Base-by-base conservation (phyloP, 2,888 invertebrate genomes). In the Parapristionchus giblindavisi region DNA sequence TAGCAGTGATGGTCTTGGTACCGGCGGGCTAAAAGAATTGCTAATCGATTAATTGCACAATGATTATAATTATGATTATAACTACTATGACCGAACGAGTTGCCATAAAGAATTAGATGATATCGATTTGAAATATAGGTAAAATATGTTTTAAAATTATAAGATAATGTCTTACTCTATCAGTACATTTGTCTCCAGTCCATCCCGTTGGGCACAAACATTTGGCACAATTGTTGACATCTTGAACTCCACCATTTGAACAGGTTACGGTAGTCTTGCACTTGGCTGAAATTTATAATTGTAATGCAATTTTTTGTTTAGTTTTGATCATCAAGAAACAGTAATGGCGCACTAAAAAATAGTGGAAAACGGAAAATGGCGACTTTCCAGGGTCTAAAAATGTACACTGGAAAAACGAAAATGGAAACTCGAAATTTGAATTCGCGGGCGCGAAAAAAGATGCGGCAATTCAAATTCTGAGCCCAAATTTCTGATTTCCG, bases 131-230 rank as follows among this genome's bases (percentile, higher is more conserved):
- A n/a, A n/a, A n/a, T n/a, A n/a, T n/a, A n/a, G n/a, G 61, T 3
- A 61, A 61, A n/a, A n/a, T 6, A 27, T 27, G n/a, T n/a, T n/a
- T n/a, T n/a, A n/a, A n/a, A n/a, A n/a, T n/a, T n/a, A n/a, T 43
- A 8, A 17, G 17, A 14, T 27, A 56, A 11, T 29, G 24, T n/a
- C 54, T 14, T 8, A 61, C 61, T 34, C 34, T 14, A 8, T 61
- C 6, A 38, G 11, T 24, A 29, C 66, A 66, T 32, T 29, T 66
- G 21, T 29, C 48, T n/a, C 66, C 66, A 8, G 48, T 43, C 66
- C 66, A 66, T 43, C 66, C 66, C 11, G 14, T 17, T 3, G 66
- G 66, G n/a, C 66, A 66, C 21, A 66, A 27, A 24, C 66, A 66
- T 21, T 40, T 32, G 48, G 6, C n/a, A 29, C 66, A 66, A n/a